Evolutionary conservation across 2,888 invertebrate genomes (phyloP).

Genomic region (Laothoe populi): DNA sequence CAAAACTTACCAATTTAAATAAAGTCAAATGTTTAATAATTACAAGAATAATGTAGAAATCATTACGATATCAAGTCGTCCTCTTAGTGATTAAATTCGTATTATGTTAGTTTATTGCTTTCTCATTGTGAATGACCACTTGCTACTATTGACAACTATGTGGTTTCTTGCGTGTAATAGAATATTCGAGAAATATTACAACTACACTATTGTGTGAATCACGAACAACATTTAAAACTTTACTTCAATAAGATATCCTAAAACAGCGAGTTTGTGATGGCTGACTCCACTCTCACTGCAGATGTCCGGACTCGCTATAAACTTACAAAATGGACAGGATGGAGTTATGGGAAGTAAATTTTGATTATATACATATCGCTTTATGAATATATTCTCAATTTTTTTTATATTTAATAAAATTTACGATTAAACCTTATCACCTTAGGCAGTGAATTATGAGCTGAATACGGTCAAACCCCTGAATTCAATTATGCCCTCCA

Average conservation of each 20-base stretch:
- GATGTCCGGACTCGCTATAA: constrained; percentile 39
- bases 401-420: constrained; percentile 14
- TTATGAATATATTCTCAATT: constrained; percentile 7
- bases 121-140: constrained; percentile 39
- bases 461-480: constrained; percentile 35
- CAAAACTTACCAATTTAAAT: constrained; percentile 25
- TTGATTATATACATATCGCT: constrained; percentile 39
- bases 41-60: constrained; percentile 47
- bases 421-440: constrained; percentile 41
- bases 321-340: constrained; percentile 64
- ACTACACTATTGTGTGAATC: constrained; percentile 33
- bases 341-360: constrained; percentile 36
- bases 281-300: background rate
- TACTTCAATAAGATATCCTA: constrained; percentile 21
- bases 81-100: constrained; percentile 44
- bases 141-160: constrained; percentile 37
- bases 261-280: constrained; percentile 31
- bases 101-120: constrained; percentile 60
- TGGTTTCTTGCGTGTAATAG: constrained; percentile 8
- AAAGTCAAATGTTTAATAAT: constrained; percentile 34
- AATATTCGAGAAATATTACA: constrained; percentile 43
- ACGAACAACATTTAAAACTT: constrained; percentile 35
- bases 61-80: constrained; percentile 32
- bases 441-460: constrained; percentile 50
- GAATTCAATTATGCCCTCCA: constrained; percentile 25